Base-by-base conservation (phyloP, 2,888 invertebrate genomes). In the Thumatha senex region DNA sequence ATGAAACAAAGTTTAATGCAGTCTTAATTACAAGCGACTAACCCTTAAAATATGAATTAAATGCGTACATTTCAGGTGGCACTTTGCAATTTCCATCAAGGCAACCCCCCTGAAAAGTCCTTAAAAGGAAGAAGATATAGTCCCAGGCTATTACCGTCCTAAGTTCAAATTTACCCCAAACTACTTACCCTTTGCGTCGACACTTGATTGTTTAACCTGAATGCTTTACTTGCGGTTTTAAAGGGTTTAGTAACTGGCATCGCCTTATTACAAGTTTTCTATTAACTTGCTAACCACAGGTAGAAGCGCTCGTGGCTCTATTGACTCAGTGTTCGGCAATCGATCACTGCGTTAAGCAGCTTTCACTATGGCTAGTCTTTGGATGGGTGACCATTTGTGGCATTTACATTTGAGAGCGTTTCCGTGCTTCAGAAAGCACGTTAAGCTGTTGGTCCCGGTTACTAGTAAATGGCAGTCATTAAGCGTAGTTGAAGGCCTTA, bases 121-220 rank as follows among this genome's bases (percentile, higher is more conserved):
- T 67, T 61, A 64, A 67, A 61, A 59, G 69, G 71, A 67, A 69
- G 72, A 70, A 67, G 65, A 70, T 71, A 72, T 71, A 67, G 70
- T 72, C 68, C 56, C 61, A n/a, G 55, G 66, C 76, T 73, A 77
- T 76, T 74, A 74, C 68, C 52, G 67, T 58, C 60, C 66, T 63
- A 71, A 76, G 71, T 78, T 73, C 72, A 76, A 80, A 77, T 76
- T 78, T 74, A 67, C 49, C 72, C 63, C 70, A 67, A 72, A 78
- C 78, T 77, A 72, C 70, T 66, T 8, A 31, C 31, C 18, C 18
- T 24, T 24, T 24, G 31, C 10, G 59, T 54, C 65, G 72, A 65
- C 68, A 74, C 74, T 78, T 73, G 65, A 69, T 70, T 74, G 69
- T 72, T 77, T 73, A 74, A 80, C 72, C 78, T 77, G 72, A 48